Evolutionary conservation across 2,113 vertebrate genomes (phyloP), one percentile per base, ranked within the genome.

Genomic region (Chroicocephalus ridibundus): DNA sequence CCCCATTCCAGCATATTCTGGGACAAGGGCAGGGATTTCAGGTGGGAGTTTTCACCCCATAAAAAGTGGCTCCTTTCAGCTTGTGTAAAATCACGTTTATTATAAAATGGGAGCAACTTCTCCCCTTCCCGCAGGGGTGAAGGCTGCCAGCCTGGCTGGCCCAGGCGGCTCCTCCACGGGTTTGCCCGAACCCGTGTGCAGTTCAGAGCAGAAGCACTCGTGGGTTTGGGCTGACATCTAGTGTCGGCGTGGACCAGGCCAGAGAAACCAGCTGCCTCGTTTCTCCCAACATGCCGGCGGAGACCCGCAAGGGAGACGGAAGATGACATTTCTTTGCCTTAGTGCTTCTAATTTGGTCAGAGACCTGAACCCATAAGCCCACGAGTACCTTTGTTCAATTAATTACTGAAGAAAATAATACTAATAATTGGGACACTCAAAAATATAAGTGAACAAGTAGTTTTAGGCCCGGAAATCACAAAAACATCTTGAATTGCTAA

Each of bases 141-240:
- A 69, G 80, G 8, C 3, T 16, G 26, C 26, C 47, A 74, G 82
- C 3, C 10, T 0, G 26, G 55, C 34, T 71, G 20, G 22, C 65
- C 65, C 49, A 4, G 29, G 27, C 79, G 66, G 60, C n/a, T 42
- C n/a, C 61, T 58, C 49, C 26, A 0, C 2, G 54, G 70, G 9
- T 32, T 18, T 31, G 60, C 70, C 31, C 10, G 32, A 47, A 60
- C 27, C 25, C 11, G 6, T 8, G 32, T 32, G 42, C 14, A 12
- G 47, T 13, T 34, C 29, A 6, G 27, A n/a, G 40, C 62, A 26
- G 68, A 5, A 22, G n/a, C 78, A 46, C 60, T 19, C 3, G 13
- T 2, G 90, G 38, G 89, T 72, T 87, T 40, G 58, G 95, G 93
- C 96, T 98, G 98, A 98, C 98, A 97, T 76, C 98, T 97, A 97